Evolutionary conservation across 1,140 invertebrate genomes (phyloP).

Genomic region (Atta colombica): DNA sequence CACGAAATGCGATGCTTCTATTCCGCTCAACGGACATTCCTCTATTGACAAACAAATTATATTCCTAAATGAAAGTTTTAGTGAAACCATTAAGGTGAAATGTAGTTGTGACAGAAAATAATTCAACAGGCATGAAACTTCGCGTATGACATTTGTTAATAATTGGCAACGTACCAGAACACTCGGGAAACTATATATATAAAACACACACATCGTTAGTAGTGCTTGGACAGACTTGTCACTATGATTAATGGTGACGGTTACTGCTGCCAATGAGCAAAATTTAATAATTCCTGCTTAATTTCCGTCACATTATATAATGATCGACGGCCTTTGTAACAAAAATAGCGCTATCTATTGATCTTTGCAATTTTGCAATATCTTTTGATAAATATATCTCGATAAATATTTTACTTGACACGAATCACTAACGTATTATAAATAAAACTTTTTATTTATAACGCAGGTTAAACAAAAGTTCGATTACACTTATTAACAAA

Average conservation of each 20-base stretch:
- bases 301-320: background rate
- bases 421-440: background rate
- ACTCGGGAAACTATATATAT: constrained; percentile 22
- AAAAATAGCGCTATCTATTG: constrained; percentile 8
- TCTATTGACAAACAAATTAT: constrained; percentile 41
- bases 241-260: constrained; percentile 61
- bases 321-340: constrained; percentile 26
- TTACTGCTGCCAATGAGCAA: constrained; percentile 42
- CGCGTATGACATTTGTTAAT: constrained; percentile 44
- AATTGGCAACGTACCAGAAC: constrained; percentile 66
- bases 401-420: background rate
- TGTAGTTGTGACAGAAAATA: constrained; percentile 42
- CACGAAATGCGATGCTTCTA: constrained; percentile 14
- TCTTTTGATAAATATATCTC: background rate
- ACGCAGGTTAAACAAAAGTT: background rate
- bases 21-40: background rate
- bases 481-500: background rate
- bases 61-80: background rate
- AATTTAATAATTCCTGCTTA: constrained; percentile 59
- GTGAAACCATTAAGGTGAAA: background rate
- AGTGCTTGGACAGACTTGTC: constrained; percentile 57
- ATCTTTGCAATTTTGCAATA: background rate
- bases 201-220: constrained; percentile 44
- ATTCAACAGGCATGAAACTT: constrained; percentile 43
- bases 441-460: background rate